Conservation (phyloP, 2,797 vertebrate genomes). For the Gymnoscopelus braueri region DNA sequence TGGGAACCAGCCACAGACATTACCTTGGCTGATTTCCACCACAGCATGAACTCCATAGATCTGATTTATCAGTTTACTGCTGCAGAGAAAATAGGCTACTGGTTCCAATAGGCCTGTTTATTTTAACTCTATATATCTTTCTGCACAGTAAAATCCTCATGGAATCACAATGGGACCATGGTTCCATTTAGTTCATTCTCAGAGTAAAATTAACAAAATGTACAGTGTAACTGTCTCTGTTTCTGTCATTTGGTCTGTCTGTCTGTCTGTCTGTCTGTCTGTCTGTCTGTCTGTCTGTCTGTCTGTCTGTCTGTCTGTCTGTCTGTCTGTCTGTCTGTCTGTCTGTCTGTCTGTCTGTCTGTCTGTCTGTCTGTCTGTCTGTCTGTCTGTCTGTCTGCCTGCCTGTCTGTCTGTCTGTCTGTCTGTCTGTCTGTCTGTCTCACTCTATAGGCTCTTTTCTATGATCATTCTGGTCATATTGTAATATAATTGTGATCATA, state of each 20-base stretch:
- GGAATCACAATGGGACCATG: too few relatives aligned
- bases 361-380: too few relatives aligned
- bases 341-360: background rate
- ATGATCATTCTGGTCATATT: too few relatives aligned
- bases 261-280: background rate
- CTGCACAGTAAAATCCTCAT: background rate
- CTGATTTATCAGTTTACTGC: background rate
- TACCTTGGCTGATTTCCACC: background rate
- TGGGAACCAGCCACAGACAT: conserved; percentile 7
- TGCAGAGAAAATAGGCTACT: background rate
- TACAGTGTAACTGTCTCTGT: too few relatives aligned
- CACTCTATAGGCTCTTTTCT: too few relatives aligned
- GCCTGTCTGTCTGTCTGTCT: too few relatives aligned
- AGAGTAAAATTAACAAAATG: too few relatives aligned
- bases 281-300: background rate
- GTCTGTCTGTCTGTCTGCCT: background rate
- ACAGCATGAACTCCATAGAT: background rate
- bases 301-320: background rate
- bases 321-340: background rate
- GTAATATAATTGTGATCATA: too few relatives aligned
- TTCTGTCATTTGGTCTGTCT: too few relatives aligned
- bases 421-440: background rate
- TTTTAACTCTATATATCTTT: background rate
- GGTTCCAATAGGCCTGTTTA: background rate
- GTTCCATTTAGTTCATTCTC: too few relatives aligned